Evolutionary conservation across 2,888 invertebrate species (phyloP), one percentile per base, ranked within the genome.

Genomic region (Ochropacha duplaris): DNA sequence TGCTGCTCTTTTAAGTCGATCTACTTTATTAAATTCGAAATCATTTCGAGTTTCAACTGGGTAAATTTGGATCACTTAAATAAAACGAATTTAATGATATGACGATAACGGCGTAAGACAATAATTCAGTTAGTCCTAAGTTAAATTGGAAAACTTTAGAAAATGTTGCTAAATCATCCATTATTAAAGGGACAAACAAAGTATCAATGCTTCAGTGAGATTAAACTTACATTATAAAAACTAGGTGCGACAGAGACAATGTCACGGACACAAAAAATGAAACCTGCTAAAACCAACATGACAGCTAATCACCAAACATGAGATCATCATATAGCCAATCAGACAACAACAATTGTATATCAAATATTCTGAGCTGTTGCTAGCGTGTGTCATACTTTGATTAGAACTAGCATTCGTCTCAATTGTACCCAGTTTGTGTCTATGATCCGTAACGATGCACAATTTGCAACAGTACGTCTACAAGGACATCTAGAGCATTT

Each of bases 321-420:
- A 83, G 74, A 79, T 85, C 81, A 84, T 69, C 69, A 67, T 68
- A 64, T 66, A 54, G 58, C 55, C 63, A 62, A 67, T 62, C 64
- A 57, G 64, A 64, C 62, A 72, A 79, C 72, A 69, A 72, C 70
- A 75, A 78, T 72, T 62, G 72, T 55, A 60, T 57, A 57, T 66
- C 72, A 74, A 79, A 80, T 80, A 79, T 86, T 84, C 66, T 73
- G 76, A 64, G 61, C 67, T 59, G 14, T 1, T 36, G 9, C 4
- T 39, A 6, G 39, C 12, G 69, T 76, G 73, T 79, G 78, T 78
- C 82, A 76, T 65, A 71, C 76, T 79, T 31, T 83, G 84, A 87
- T 86, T 83, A 78, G 71, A 71, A 71, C 68, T 60, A 70, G 71
- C 75, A 74, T 78, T 80, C 66, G 66, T 74, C 75, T 82, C 83